Base-by-base conservation (phyloP, 1,140 invertebrate genomes). In the Drosophila kepulauana region DNA sequence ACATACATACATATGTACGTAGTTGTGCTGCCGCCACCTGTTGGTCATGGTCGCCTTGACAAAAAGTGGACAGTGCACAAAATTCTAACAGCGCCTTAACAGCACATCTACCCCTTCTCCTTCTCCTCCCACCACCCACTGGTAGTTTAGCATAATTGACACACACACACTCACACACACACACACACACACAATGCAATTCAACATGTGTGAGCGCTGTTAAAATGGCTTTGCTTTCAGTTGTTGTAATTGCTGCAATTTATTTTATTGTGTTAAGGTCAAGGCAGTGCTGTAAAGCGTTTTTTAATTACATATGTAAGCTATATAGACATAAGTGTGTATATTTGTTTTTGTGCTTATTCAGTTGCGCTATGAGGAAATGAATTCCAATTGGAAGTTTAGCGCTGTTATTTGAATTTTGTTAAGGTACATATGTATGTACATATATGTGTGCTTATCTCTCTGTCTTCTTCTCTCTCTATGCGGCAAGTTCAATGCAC, bases 191-290 rank as follows among this genome's bases (percentile, higher is more conserved):
- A 35, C 30, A 33, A 30, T 38, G n/a, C 33, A 67, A 64, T 54
- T 64, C 30, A 64, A 28, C 68, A 68, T 61, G 67, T 49, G 54
- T 41, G 45, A 58, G 30, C 61, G 61, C 65, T 65, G 72, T 78
- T 75, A 51, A 67, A 65, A 69, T 49, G 43, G 56, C 61, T 67
- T 56, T 73, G 70, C 54, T 75, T 66, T 64, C 66, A 64, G 64
- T 62, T 70, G 68, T 64, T 78, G 84, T 82, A 78, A 70, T 85
- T 79, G 79, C 75, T 73, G 84, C 89, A 79, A 88, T 89, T 89
- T 79, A 73, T 89, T 87, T 91, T 91, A 88, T 91, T 85, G 84
- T 88, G 88, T 85, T 91, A 91, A 91, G 88, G 88, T 91, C 88
- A 91, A 91, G 88, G 88, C 68, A 81, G 57, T 25, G 20, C 58